Evolutionary conservation across 2,113 vertebrate species (phyloP), one percentile per base, ranked within the genome.

Genomic region (Syngnathus scovelli): DNA sequence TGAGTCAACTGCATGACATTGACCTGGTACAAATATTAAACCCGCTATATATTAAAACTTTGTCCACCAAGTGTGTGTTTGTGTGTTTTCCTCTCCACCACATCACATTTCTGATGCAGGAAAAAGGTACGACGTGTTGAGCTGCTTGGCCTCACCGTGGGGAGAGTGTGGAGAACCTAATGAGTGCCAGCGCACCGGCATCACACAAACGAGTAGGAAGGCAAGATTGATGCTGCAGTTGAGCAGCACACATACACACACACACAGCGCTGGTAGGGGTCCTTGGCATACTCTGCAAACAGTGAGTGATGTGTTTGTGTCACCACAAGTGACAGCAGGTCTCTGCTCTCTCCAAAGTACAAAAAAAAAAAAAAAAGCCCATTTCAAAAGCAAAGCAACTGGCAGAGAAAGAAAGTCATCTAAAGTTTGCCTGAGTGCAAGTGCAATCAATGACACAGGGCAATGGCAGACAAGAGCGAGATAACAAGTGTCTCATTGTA

Each of bases 201-300:
- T 65, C 69, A 44, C 65, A 56, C 72, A 43, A 71, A 41, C 56
- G 61, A 61, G 74, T 10, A 56, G 59, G 38, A 54, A 72, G 74
- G 74, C 76, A 78, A 81, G 71, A 85, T 70, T 68, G 77, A 83
- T 88, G 75, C 74, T 66, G 69, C 3, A 78, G 74, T 59, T 68
- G 61, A 74, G 73, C 61, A 60, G 49, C 3, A 51, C 49, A 18
- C 6, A 15, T 7, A 8, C 19, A 8, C 8, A n/a, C 49, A 19
- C 5, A 51, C 49, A 9, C 49, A n/a, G 19, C n/a, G 49, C 49
- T 51, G 19, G 19, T 51, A 9, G 49, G 19, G 19, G 19, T n/a
- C 6, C 49, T 51, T n/a, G 49, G 49, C 19, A n/a, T 51, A n/a
- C 2, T 8, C 49, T 51, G 49, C 49, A 51, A 51, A 51, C 19